phyloP scores from a whole-genome alignment of 2,888 invertebrate genomes.

The Tetragonula carbonaria region DNA sequence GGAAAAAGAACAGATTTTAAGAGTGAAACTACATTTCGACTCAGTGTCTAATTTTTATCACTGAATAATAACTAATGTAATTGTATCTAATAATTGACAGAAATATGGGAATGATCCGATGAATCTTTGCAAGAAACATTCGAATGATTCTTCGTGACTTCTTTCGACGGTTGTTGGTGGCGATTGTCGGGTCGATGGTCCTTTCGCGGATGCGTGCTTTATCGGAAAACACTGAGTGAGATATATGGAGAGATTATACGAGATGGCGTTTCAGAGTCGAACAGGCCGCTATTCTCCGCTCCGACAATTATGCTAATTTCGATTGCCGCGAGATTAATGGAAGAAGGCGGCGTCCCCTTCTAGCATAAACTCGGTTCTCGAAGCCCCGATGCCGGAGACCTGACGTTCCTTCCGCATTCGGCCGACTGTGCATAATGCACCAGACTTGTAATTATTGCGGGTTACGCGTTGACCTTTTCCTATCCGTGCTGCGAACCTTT shows the following conservation, averaged over 20 bases:
- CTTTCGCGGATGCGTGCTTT: constrained; percentile 77
- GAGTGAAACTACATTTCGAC: no score
- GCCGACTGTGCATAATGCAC: constrained; percentile 76
- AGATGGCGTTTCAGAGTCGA: constrained; percentile 81
- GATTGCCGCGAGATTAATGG: constrained; percentile 83
- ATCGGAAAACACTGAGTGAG: constrained; percentile 82
- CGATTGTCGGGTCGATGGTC: constrained; percentile 65
- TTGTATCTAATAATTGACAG: neutral
- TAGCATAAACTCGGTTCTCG: constrained; percentile 32
- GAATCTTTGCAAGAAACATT: neutral
- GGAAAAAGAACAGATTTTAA: no score
- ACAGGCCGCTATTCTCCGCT: constrained; percentile 82
- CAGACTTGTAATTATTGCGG: constrained; percentile 72
- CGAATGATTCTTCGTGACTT: neutral
- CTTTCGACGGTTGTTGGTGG: constrained; percentile 31
- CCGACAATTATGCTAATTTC: constrained; percentile 84
- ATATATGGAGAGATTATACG: constrained; percentile 82
- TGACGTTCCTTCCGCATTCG: constrained; percentile 75
- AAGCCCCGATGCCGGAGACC: constrained; percentile 69
- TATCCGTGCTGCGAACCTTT: constrained; percentile 1
- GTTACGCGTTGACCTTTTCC: constrained; percentile 49
- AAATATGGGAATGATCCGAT: neutral
- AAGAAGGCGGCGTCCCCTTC: constrained; percentile 77
- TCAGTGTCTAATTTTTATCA: no score
- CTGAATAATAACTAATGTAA: no score